Evolutionary conservation across 2,113 vertebrate species (phyloP), one percentile per base, ranked within the genome.

Genomic region (Gymnobelideus leadbeateri): DNA sequence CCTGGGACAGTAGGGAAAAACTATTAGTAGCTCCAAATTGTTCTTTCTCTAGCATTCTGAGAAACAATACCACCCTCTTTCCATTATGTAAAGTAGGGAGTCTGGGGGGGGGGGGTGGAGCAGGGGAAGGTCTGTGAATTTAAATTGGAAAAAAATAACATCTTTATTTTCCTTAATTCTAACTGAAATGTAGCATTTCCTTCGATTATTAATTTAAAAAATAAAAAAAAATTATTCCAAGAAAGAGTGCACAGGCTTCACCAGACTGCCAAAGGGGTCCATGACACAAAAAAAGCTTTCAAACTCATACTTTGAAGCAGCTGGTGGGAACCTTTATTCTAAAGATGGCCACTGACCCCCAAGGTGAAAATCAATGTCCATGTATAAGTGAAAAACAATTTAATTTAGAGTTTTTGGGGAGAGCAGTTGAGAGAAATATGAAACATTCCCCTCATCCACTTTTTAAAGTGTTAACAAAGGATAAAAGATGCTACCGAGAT

Each of bases 401-500:
- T 37, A 61, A 91, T 89, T 93, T 84, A 89, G 52, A 0, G 55
- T 91, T 91, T 91, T 14, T 47, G 24, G 84, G 57, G n/a, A 11
- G n/a, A 51, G 90, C 46, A 61, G 93, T 84, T 90, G 21, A 93
- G 57, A 54, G 54, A 90, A 51, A 90, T 52, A 57, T 23, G 47
- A 43, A 96, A 68, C 53, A n/a, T 93, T 68, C 93, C 50, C 90
- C 49, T 49, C 49, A 92, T 43, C 25, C 50, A 52, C 52, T 43
- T 92, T 94, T 94, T 54, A 43, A 77, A 91, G 94, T 89, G 55
- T 84, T 26, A 47, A 91, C 31, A 94, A 96, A 93, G n/a, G 54
- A 4, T 91, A 84, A n/a, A 91, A 89, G 89, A 57, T 31, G 14
- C 37, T 28, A 23, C 7, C 21, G 68, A 21, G 37, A 84, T 84